Evolutionary conservation across 2,888 invertebrate genomes (phyloP), one percentile per base, ranked within the genome.

Genomic region (Lottia scabra): DNA sequence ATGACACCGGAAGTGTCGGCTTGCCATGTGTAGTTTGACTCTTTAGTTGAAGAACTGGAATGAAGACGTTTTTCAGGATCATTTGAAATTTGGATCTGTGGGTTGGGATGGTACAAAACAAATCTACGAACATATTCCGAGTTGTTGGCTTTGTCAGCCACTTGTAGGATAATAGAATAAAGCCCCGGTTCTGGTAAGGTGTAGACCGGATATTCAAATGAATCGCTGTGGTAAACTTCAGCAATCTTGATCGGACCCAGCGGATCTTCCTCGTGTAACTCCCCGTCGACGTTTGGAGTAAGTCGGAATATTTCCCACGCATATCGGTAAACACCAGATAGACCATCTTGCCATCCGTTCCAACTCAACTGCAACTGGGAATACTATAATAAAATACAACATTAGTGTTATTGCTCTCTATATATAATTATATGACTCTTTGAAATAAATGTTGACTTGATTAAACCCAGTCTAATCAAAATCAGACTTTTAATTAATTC

Each of bases 141-240:
- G 70, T 83, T 83, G 72, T 83, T 83, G 48, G 83, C 78, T 12
- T 63, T 73, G 63, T 83, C 83, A 1, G 72, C 30, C 1, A 73
- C 75, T 48, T 81, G 78, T 46, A 83, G 67, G 15, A 82, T 71
- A 10, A 80, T 66, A 23, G 81, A 78, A 65, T 80, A 83, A 66
- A 80, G 70, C 5, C 83, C 83, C 0, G 78, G 75, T 26, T 72
- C 74, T 1, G 66, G 15, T 2, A 79, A 76, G 5, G 48, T 76
- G 70, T 75, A 80, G 10, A 43, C 62, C 16, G n/a, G 27, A 8
- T 64, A 56, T 6, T 45, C 16, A 23, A 27, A 64, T 4, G 16
- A 16, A 3, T 63, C 71, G 10, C 68, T 70, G 26, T 76, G 72
- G 15, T 66, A 66, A 26, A 73, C 68, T 43, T 66, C 63, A 23